Evolutionary conservation across 2,797 vertebrate species (phyloP).

Genomic region (Microctenopoma steveboyesi): DNA sequence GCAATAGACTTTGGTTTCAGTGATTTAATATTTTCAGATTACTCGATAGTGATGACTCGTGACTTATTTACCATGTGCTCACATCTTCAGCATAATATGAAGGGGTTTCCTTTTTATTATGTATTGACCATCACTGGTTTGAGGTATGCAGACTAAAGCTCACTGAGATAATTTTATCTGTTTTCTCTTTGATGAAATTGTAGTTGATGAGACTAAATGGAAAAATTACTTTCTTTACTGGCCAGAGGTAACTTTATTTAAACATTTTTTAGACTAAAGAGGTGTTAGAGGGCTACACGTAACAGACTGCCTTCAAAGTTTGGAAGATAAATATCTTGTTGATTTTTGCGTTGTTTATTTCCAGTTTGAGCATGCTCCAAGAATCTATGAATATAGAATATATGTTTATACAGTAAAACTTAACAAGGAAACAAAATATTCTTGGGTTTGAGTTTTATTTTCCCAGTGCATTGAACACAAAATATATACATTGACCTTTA

Average conservation of each 20-base stretch:
- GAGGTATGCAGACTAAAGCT: neutral
- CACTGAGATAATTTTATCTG: neutral
- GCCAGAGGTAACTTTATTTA: neutral
- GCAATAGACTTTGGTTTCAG: neutral
- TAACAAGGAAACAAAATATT: neutral
- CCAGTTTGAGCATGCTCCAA: neutral
- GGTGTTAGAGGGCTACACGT: constrained; percentile 2
- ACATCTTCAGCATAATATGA: neutral
- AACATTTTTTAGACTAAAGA: neutral
- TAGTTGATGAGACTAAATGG: neutral
- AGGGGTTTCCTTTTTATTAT: constrained; percentile 18
- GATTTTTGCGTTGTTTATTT: neutral
- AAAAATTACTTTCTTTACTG: neutral
- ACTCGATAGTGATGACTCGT: neutral
- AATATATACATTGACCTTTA: neutral
- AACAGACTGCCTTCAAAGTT: constrained; percentile 24
- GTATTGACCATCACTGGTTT: neutral
- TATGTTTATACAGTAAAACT: neutral
- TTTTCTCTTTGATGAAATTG: neutral
- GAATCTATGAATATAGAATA: neutral
- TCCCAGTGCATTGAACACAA: neutral
- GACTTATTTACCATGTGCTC: neutral
- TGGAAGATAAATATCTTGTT: neutral
- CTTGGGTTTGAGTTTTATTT: neutral
- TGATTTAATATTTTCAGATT: neutral